Conservation (phyloP, 2,888 invertebrate species). For the Agrochola circellaris region DNA sequence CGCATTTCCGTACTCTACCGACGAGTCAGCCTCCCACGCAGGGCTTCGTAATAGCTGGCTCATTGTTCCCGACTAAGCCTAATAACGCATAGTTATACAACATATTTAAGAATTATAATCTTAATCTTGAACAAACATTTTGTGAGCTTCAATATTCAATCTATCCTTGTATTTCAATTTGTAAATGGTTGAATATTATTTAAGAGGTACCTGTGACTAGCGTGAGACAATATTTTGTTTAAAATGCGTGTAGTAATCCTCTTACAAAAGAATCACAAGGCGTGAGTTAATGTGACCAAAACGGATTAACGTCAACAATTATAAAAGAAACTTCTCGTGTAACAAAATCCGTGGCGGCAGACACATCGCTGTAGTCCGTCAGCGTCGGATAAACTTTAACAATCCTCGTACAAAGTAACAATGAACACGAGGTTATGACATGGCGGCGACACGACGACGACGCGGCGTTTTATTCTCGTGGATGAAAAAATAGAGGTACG, state of each 20-base stretch:
- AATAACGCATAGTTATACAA: slow-evolving; percentile 48
- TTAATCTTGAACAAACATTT: slow-evolving; percentile 46
- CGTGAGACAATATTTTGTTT: slow-evolving; percentile 35
- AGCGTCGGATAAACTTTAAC: slow-evolving; percentile 63
- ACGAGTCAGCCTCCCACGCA: slow-evolving; percentile 66
- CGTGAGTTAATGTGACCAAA: slow-evolving; percentile 80
- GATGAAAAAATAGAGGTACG: slow-evolving; percentile 66
- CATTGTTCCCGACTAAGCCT: slow-evolving; percentile 69
- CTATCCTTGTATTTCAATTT: slow-evolving; percentile 15
- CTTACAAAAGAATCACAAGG: slow-evolving; percentile 59
- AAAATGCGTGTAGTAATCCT: slow-evolving; percentile 56
- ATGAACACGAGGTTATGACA: slow-evolving; percentile 68
- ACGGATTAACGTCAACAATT: slow-evolving; percentile 81
- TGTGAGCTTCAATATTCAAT: slow-evolving; percentile 2
- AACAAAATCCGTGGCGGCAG: slow-evolving; percentile 52
- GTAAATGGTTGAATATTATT: slow-evolving; percentile 21
- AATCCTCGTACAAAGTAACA: slow-evolving; percentile 66
- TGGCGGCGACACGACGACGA: slow-evolving; percentile 47
- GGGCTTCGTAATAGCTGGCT: slow-evolving; percentile 62
- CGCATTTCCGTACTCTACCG: slow-evolving; percentile 61
- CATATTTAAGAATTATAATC: slow-evolving; percentile 55
- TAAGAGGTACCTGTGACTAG: not conserved
- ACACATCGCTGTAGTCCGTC: slow-evolving; percentile 48
- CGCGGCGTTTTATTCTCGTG: slow-evolving; percentile 60
- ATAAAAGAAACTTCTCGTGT: slow-evolving; percentile 69